Conservation (phyloP, 2,888 invertebrate genomes). For the Apoderus coryli region DNA sequence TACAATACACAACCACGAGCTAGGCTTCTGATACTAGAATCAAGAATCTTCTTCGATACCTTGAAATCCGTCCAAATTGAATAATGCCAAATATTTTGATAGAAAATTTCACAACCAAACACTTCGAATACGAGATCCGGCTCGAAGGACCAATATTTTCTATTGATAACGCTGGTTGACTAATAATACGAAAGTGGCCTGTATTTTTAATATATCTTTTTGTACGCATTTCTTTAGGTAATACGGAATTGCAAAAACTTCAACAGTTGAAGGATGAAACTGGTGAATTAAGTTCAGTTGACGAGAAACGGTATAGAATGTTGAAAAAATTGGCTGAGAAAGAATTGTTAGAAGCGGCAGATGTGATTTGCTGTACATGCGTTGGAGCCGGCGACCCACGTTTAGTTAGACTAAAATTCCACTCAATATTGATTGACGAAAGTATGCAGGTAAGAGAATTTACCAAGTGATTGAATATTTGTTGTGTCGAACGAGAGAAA, state of each 20-base stretch:
- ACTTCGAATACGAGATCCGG: too few relatives aligned
- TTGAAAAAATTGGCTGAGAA: constrained; percentile 84
- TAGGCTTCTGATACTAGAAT: too few relatives aligned
- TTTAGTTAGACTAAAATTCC: constrained; percentile 84
- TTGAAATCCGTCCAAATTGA: too few relatives aligned
- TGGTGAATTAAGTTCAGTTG: constrained; percentile 88
- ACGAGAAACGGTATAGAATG: constrained; percentile 74
- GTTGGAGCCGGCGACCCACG: constrained; percentile 97
- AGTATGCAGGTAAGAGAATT: constrained; percentile 46
- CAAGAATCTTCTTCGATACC: too few relatives aligned
- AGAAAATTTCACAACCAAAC: too few relatives aligned
- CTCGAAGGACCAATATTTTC: too few relatives aligned
- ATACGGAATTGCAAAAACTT: constrained; percentile 85
- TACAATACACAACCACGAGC: too few relatives aligned
- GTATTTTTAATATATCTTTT: too few relatives aligned
- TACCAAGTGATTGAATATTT: constrained; percentile 32
- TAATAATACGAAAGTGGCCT: too few relatives aligned
- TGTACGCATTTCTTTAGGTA: too few relatives aligned
- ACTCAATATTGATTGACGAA: constrained; percentile 93
- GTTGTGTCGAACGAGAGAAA: constrained; percentile 1
- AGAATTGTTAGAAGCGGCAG: constrained; percentile 84
- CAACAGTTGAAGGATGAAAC: constrained; percentile 97
- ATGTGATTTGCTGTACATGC: constrained; percentile 98
- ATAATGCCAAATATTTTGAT: too few relatives aligned
- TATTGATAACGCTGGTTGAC: too few relatives aligned